These are phyloP conservation scores for Sylvia borin DNA, from an alignment of 2,797 vertebrate species.

Conservation along the genomic window DNA sequence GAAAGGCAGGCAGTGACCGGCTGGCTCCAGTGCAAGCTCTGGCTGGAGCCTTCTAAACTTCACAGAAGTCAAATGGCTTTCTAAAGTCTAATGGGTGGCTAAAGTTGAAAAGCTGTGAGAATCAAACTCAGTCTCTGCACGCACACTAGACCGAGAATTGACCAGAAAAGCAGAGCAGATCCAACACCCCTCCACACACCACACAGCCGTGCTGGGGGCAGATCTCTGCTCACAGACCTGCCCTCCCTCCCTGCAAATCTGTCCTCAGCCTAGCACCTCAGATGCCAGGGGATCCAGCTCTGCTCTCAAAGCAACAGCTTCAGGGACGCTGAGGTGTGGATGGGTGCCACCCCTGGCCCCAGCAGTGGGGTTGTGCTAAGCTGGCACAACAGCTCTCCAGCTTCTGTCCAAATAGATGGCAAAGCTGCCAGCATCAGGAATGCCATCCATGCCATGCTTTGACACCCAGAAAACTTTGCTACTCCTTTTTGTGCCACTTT, in stretches of 20 bases:
- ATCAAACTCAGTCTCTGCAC: neutral
- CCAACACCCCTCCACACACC: neutral
- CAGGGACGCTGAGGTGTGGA: neutral
- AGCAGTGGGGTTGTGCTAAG: neutral
- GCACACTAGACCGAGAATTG: neutral
- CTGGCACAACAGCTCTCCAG: neutral
- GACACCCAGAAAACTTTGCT: conserved; percentile 1
- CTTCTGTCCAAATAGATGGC: neutral
- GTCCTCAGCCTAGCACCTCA: neutral
- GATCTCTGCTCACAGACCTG: neutral
- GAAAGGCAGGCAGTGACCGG: neutral
- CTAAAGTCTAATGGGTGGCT: neutral
- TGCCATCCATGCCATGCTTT: neutral
- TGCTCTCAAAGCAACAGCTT: neutral
- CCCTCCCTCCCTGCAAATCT: neutral
- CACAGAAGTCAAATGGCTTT: neutral
- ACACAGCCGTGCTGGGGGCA: rapidly evolving
- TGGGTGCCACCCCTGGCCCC: neutral
- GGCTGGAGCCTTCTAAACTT: neutral
- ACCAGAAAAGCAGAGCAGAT: neutral
- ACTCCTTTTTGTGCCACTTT: neutral
- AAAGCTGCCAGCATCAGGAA: neutral
- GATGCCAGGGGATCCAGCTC: neutral
- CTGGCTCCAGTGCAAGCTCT: neutral
- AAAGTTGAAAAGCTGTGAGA: neutral